Percentiles rank a stretch among this genome's conserved stretches.
Conservation (phyloP, 2,797 vertebrate species). For the Pelochelys cantorii region DNA sequence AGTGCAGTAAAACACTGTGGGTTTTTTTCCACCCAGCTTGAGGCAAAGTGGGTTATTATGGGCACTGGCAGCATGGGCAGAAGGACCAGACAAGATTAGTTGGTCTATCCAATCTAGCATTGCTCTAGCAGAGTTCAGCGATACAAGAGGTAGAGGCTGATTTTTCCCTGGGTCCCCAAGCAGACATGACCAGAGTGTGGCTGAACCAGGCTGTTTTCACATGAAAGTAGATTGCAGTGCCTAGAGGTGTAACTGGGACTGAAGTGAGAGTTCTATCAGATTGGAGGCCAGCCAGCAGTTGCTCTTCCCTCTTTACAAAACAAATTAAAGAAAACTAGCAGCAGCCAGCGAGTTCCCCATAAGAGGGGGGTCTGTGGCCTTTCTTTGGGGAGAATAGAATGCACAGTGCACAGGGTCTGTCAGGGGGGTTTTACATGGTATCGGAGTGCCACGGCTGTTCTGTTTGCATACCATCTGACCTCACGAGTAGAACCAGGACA, state of each 20-base stretch:
- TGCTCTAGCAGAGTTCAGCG: not conserved
- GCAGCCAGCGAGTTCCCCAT: not conserved
- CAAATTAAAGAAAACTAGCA: not conserved
- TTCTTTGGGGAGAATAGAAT: not conserved
- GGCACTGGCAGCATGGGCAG: not conserved
- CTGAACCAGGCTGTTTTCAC: not conserved
- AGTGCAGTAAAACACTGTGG: not conserved
- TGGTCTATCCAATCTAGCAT: not conserved
- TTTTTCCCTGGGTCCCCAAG: too few species aligned
- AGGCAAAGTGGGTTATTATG: not conserved
- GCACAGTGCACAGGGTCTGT: not conserved
- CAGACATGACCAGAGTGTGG: not conserved
- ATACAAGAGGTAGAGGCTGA: too few species aligned
- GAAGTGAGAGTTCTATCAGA: not conserved
- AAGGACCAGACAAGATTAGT: not conserved
- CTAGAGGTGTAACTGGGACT: not conserved
- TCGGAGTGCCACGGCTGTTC: slow-evolving; percentile 14
- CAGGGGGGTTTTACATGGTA: rapidly evolving
- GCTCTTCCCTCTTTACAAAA: not conserved
- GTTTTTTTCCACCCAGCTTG: not conserved
- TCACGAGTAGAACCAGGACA: slow-evolving; percentile 1
- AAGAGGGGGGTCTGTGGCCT: not conserved
- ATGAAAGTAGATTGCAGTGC: not conserved
- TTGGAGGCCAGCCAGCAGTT: not conserved
- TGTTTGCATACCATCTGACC: slow-evolving; percentile 1